Evolutionary conservation across 2,797 vertebrate species (phyloP).

Genomic region (Channallabes apus): DNA sequence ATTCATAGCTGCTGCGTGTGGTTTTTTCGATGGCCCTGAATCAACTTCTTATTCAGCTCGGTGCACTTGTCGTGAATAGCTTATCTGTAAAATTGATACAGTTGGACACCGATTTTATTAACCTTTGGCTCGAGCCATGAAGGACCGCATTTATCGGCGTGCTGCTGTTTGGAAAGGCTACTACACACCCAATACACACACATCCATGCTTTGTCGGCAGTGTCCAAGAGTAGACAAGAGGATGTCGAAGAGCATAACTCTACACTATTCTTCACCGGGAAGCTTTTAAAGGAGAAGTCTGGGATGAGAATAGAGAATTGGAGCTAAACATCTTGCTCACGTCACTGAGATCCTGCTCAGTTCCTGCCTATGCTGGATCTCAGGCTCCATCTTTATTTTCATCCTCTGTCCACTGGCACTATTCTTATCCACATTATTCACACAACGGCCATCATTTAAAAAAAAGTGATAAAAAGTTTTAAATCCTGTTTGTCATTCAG

Average conservation of each 20-base stretch:
- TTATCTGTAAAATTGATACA: slow-evolving; percentile 98
- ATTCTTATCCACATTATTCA: neutral
- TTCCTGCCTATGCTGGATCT: neutral
- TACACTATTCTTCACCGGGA: neutral
- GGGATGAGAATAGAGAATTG: neutral
- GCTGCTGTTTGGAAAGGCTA: slow-evolving; percentile 60
- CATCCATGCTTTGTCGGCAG: neutral
- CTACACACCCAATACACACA: neutral
- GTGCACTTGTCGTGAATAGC: slow-evolving; percentile 96
- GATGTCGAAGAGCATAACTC: neutral
- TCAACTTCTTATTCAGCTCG: slow-evolving; percentile 95
- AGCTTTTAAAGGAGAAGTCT: neutral
- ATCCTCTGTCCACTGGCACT: too few relatives aligned
- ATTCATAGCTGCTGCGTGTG: slow-evolving; percentile 90
- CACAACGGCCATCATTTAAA: neutral
- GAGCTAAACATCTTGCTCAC: slow-evolving; percentile 1
- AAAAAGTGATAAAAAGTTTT: neutral
- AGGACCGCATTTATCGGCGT: slow-evolving; percentile 61
- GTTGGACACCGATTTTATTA: slow-evolving; percentile 94
- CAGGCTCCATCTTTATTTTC: neutral
- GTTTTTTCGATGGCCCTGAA: slow-evolving; percentile 89
- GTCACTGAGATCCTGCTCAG: slow-evolving; percentile 1
- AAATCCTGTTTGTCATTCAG: neutral
- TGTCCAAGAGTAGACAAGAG: neutral
- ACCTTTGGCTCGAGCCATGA: slow-evolving; percentile 86